Conservation (phyloP, 2,113 vertebrate species). For the Silurus glanis region DNA sequence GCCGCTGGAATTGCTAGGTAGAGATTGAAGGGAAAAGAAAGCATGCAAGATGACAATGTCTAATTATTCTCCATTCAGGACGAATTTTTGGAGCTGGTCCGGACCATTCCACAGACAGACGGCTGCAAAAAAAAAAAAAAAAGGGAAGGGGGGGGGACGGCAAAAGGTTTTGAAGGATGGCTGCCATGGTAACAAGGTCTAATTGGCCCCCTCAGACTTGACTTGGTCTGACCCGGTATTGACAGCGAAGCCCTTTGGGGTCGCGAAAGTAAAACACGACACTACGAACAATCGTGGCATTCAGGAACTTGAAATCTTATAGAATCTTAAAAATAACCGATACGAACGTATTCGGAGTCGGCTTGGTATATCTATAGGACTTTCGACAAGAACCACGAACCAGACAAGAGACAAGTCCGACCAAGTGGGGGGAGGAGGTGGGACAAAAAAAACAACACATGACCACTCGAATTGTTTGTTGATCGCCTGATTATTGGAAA, state of each 20-base stretch:
- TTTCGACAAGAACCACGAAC: background rate
- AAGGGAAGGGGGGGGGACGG: background rate
- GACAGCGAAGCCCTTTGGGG: constrained; percentile 46
- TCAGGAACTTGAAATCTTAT: constrained; percentile 18
- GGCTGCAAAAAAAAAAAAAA: no score
- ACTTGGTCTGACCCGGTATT: constrained; percentile 50
- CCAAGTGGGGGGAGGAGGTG: background rate
- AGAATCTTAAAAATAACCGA: background rate
- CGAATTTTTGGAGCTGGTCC: constrained; percentile 41
- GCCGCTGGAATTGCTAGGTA: constrained; percentile 56
- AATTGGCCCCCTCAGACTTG: constrained; percentile 56
- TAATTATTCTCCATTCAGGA: constrained; percentile 58
- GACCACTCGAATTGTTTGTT: constrained; percentile 16
- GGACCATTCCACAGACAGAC: constrained; percentile 15
- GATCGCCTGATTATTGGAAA: constrained; percentile 9
- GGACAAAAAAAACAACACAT: constrained; percentile 14
- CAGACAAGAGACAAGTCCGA: background rate
- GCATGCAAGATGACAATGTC: constrained; percentile 64
- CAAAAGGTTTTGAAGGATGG: constrained; percentile 45
- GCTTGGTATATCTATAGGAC: background rate
- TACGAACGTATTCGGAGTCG: background rate
- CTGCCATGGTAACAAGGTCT: constrained; percentile 55
- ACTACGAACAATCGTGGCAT: constrained; percentile 36
- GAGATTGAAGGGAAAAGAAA: constrained; percentile 53
- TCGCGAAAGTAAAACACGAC: constrained; percentile 48